These are phyloP conservation scores for Pseudochirops corinnae DNA, from an alignment of 2,797 vertebrate species.

Conservation along the genomic window DNA sequence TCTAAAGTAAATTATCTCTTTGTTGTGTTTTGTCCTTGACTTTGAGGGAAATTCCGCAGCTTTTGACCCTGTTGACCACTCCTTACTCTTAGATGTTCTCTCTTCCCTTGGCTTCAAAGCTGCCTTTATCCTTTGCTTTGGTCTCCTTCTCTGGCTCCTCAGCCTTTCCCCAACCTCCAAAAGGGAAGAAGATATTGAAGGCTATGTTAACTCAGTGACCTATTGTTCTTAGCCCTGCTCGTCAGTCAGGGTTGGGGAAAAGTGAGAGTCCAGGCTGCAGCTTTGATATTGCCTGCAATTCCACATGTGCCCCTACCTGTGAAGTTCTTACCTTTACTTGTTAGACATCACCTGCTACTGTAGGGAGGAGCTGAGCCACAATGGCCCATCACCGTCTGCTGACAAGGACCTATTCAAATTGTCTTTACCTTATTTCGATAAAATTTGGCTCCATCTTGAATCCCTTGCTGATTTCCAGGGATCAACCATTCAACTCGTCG, in stretches of 20 bases:
- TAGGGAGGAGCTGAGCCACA: background rate
- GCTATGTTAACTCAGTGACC: background rate
- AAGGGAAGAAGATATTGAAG: background rate
- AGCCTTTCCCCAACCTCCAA: background rate
- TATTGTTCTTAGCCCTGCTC: background rate
- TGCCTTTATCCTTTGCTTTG: background rate
- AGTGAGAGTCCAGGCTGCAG: background rate
- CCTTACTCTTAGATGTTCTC: background rate
- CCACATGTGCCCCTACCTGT: background rate
- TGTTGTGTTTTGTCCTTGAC: background rate
- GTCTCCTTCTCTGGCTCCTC: background rate
- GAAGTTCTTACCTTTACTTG: background rate
- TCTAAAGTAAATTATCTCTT: background rate
- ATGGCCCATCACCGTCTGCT: background rate
- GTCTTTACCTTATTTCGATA: background rate
- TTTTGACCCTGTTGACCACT: background rate
- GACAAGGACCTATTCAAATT: background rate
- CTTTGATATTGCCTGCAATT: background rate
- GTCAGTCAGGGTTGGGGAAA: too few relatives aligned
- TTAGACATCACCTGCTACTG: background rate
- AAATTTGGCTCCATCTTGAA: background rate
- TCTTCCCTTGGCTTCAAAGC: background rate
- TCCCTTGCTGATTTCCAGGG: background rate
- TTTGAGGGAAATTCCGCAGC: background rate
- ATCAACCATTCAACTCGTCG: background rate